Conservation (phyloP, 2,888 invertebrate species). For the Cosmia trapezina region DNA sequence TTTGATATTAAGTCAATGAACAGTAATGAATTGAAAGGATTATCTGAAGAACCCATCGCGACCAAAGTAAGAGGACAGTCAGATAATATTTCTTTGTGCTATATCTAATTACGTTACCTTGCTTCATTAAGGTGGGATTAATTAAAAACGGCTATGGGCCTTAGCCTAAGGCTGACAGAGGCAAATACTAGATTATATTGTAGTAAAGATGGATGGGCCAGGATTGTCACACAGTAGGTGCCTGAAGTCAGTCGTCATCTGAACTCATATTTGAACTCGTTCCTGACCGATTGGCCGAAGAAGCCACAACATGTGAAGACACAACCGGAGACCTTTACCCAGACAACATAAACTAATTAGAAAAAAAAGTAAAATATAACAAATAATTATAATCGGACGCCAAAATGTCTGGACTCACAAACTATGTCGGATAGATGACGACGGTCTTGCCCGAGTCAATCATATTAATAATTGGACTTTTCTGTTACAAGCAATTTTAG, state of each 20-base stretch:
- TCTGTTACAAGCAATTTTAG: conserved; percentile 16
- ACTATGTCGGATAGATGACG: neutral
- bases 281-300: neutral
- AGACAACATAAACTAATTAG: neutral
- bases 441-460: conserved; percentile 11
- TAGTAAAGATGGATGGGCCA: neutral
- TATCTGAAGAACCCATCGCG: neutral
- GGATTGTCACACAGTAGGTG: neutral
- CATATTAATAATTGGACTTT: conserved; percentile 28
- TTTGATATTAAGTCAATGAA: conserved; percentile 10
- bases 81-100: conserved; percentile 23
- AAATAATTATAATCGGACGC: neutral
- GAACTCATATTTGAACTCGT: neutral
- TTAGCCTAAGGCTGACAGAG: neutral
- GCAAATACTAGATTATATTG: conserved; percentile 8
- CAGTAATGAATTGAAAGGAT: conserved; percentile 7
- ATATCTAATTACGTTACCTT: conserved; percentile 32
- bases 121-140: neutral
- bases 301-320: neutral
- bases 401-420: neutral
- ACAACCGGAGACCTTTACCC: neutral
- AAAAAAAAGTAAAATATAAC: neutral
- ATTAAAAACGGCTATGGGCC: neutral
- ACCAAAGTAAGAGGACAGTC: neutral
- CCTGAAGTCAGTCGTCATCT: neutral